Evolutionary conservation across 2,113 vertebrate genomes (phyloP), one percentile per base, ranked within the genome.

Genomic region (Charadrius vociferus): DNA sequence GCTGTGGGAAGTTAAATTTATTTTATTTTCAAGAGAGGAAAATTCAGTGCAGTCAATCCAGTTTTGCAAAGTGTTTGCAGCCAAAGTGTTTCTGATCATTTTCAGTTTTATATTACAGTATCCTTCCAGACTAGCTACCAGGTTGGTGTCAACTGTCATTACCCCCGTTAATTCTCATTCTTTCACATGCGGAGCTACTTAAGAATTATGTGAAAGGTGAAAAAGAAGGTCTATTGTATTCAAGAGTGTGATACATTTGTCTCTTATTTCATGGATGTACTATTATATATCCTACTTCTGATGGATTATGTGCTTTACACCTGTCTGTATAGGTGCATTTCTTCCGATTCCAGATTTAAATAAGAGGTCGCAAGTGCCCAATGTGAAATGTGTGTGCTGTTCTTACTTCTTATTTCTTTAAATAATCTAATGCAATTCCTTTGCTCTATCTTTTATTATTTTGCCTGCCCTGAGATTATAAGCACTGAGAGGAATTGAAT

Each of bases 1-100:
- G 79, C 88, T 95, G 90, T 81, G 92, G 94, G 96, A 96, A 96
- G 92, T 93, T 82, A 94, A 93, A 67, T 95, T 93, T 96, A 75
- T 88, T 93, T 95, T 95, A 86, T 83, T 96, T 95, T 75, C 67
- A 83, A 88, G 82, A 81, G 67, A 71, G 41, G 82, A 94, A 93
- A 93, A 52, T 92, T 92, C 50, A 90, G 34, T 83, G 85, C 68
- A 96, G 88, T 88, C 79, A 81, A 41, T 90, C 88, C 55, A 78
- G 63, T 94, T 96, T 90, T 94, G 90, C 85, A 83, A 89, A 90
- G 71, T 80, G 41, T 80, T 94, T 92, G 88, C 75, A 93, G 86
- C 58, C 41, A 55, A 93, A 88, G 41, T 9, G 29, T 81, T 83
- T 80, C 92, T 96, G 79, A 88, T 71, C 36, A 36, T 92, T 96